Evolutionary conservation across 2,113 vertebrate genomes (phyloP), one percentile per base, ranked within the genome.

Genomic region (Megalops atlanticus): DNA sequence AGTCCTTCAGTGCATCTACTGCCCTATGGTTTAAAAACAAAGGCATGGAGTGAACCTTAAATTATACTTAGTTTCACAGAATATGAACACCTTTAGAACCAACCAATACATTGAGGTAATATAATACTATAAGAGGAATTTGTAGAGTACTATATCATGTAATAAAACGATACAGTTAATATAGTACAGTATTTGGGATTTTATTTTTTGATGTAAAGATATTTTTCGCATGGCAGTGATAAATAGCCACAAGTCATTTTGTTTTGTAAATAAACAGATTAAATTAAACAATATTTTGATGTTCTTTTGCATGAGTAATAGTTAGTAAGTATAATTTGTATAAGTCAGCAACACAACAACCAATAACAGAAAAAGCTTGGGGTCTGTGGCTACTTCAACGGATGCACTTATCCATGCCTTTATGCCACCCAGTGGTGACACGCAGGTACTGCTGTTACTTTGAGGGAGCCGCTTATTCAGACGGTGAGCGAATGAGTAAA

Each of bases 141-240:
- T 27, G 10, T 27, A 27, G 27, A 27, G 24, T 68, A 68, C 10
- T 27, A 11, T 27, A 24, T 68, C 10, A 68, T 68, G 27, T 7
- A 24, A 10, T 72, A 35, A 79, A 77, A 58, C 18, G 58, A 58
- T 54, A 52, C 7, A 36, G 38, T 54, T 77, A 54, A 52, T 10
- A 58, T 31, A 52, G 45, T 68, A 68, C 38, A 54, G 52, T 39
- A 40, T 49, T 16, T 49, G 16, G 16, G 45, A 49, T 49, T 49
- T 49, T 72, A 68, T 27, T 64, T 64, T 39, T 40, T 78, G 52
- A 24, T 21, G 11, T 64, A 79, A 72, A 69, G 33, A 72, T 45
- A 24, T 27, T 21, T 15, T 21, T 6, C 45, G 1, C 33, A 43
- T 76, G 49, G 49, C n/a, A 76, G 15, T 77, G 49, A 58, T 54